Percentiles rank a stretch among this genome's conserved stretches.
Conservation (phyloP, 2,888 invertebrate genomes). For the Ectemnius lituratus region DNA sequence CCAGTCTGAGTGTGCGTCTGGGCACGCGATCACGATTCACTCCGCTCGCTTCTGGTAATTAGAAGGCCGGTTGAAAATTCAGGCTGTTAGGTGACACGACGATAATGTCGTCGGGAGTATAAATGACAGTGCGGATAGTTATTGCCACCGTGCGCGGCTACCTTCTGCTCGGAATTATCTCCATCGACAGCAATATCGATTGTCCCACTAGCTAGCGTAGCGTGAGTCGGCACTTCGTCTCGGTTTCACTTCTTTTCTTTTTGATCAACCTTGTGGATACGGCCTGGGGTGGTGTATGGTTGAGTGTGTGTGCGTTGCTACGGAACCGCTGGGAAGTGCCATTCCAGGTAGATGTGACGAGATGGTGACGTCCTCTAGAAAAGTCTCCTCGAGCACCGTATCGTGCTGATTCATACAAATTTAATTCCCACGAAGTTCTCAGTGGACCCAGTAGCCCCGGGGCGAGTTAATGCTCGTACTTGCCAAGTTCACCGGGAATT, state of each 20-base stretch:
- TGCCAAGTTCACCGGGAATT: too few species aligned
- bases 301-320: background rate
- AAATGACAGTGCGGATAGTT: constrained; percentile 55
- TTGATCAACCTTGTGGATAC: constrained; percentile 52
- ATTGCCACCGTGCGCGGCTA: constrained; percentile 52
- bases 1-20: too few species aligned
- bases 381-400: background rate
- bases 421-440: background rate
- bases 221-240: constrained; percentile 59
- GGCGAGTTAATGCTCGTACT: too few species aligned
- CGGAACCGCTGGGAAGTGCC: background rate
- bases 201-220: constrained; percentile 55
- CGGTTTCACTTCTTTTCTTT: constrained; percentile 56
- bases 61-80: background rate
- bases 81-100: constrained; percentile 45
- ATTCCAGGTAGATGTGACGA: background rate
- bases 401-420: background rate
- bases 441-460: background rate
- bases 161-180: constrained; percentile 60
- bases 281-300: background rate
- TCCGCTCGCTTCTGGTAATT: background rate
- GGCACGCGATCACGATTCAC: too few species aligned
- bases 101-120: constrained; percentile 53
- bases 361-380: background rate
- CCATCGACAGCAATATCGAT: constrained; percentile 61